These are phyloP conservation scores for Zaprionus inermis DNA, from an alignment of 1,140 invertebrate genomes.

Conservation along the genomic window DNA sequence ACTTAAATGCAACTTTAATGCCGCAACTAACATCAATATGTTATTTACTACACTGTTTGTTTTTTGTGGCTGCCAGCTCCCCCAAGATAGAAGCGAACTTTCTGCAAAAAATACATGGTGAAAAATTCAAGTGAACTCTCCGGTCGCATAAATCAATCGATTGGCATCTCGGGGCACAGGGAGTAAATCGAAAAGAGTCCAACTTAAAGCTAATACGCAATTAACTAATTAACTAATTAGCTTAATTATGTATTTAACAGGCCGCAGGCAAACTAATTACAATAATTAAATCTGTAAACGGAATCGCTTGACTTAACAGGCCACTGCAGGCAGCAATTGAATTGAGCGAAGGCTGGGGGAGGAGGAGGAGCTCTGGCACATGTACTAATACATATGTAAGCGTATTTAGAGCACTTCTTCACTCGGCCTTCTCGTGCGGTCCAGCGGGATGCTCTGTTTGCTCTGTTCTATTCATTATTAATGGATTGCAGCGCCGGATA, in stretches of 20 bases:
- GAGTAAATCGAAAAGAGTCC: background rate
- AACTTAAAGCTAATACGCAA: conserved; percentile 13
- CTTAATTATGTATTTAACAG: conserved; percentile 19
- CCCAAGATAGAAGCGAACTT: background rate
- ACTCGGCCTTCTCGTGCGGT: background rate
- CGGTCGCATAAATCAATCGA: conserved; percentile 9
- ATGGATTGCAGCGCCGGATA: conserved; percentile 48
- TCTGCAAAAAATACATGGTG: no score
- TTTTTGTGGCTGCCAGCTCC: background rate
- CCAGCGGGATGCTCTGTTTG: background rate
- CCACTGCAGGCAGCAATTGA: background rate
- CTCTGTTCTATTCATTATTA: conserved; percentile 38
- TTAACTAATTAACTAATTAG: conserved; percentile 38
- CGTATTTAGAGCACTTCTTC: conserved; percentile 1
- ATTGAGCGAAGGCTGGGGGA: background rate
- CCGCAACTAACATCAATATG: background rate
- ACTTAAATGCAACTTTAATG: background rate
- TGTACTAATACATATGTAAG: background rate
- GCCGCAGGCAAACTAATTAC: conserved; percentile 19
- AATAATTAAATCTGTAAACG: conserved; percentile 26
- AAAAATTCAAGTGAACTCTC: background rate
- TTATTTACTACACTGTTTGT: background rate
- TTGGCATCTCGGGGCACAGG: background rate
- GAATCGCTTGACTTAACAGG: conserved; percentile 10
- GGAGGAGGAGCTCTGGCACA: background rate